phyloP scores from a whole-genome alignment of 2,888 invertebrate species.

The Pimpla rufipes region DNA sequence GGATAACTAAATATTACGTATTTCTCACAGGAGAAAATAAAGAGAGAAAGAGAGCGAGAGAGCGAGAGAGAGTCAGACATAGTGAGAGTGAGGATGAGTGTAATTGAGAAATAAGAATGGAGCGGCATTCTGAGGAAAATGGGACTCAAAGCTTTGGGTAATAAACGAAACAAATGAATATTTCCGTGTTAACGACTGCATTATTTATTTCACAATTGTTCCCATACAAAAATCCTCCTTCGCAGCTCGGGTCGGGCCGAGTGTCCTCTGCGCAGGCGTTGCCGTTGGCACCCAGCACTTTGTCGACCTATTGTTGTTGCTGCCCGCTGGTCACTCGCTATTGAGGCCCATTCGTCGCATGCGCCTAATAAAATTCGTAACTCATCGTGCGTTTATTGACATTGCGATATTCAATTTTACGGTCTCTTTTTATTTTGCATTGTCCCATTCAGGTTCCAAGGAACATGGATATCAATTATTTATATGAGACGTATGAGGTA shows the following conservation, averaged over 20 bases:
- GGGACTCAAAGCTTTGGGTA: constrained; percentile 78
- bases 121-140: constrained; percentile 65
- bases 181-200: constrained; percentile 59
- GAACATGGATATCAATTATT: too few relatives aligned
- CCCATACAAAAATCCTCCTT: neutral
- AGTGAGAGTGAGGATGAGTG: constrained; percentile 61
- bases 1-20: constrained; percentile 20
- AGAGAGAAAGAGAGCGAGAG: constrained; percentile 54
- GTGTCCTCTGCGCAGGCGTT: neutral
- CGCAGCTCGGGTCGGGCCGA: too few relatives aligned
- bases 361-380: too few relatives aligned
- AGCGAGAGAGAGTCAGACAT: constrained; percentile 44
- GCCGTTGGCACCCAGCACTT: neutral
- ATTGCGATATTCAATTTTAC: too few relatives aligned
- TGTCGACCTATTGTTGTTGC: neutral
- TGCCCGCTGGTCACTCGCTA: neutral
- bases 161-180: constrained; percentile 81
- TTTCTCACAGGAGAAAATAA: constrained; percentile 63
- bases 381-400: too few relatives aligned
- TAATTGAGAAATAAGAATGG: constrained; percentile 50
- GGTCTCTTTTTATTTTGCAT: too few relatives aligned
- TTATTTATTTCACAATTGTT: constrained; percentile 52
- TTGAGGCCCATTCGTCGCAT: neutral
- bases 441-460: too few relatives aligned
- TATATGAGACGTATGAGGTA: too few relatives aligned